Evolutionary conservation across 2,888 invertebrate genomes (phyloP).

Genomic region (Invenusta paracnida): DNA sequence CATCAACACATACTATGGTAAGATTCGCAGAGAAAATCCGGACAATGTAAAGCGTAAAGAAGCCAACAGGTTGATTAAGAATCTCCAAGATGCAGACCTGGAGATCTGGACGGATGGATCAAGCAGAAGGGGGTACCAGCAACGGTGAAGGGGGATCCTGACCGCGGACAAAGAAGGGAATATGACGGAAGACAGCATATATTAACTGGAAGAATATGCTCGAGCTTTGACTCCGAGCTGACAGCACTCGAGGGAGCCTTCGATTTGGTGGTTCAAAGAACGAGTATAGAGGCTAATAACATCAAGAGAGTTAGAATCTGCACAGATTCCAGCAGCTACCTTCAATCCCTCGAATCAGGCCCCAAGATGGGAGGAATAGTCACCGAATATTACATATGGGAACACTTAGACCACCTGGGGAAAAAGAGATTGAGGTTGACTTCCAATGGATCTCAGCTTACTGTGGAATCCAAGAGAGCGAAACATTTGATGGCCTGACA

Average conservation of each 20-base stretch:
- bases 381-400: background rate
- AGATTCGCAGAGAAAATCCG: background rate
- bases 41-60: no score
- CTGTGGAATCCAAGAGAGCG: background rate
- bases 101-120: background rate
- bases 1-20: background rate
- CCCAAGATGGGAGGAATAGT: no score
- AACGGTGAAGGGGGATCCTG: background rate
- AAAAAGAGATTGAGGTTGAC: background rate
- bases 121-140: background rate
- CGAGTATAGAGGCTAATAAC: background rate
- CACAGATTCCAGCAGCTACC: background rate
- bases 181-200: background rate
- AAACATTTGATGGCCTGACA: no score
- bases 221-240: background rate
- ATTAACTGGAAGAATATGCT: background rate
- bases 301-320: background rate
- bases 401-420: background rate
- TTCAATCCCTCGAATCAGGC: background rate
- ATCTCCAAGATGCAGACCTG: background rate
- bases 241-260: background rate
- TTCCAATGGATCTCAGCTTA: background rate
- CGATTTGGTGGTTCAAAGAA: background rate
- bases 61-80: background rate
- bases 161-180: background rate